Evolutionary conservation across 1,140 invertebrate genomes (phyloP), one percentile per base, ranked within the genome.

Genomic region (Drosophila paulistorum): DNA sequence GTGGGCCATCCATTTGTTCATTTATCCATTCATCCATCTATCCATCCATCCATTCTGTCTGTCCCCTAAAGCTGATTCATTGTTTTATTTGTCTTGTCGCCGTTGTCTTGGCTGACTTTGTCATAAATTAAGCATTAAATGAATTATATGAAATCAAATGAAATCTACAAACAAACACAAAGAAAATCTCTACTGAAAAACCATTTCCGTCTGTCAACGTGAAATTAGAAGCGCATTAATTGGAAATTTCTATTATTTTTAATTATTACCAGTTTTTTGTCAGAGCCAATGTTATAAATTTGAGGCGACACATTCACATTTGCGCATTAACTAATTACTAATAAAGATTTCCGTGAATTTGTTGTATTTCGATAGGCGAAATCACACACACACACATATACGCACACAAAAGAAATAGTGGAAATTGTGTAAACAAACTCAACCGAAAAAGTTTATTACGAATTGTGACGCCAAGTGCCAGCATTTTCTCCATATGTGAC

Each of bases 201-300:
- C 68, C 57, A 77, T 65, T 87, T 89, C 83, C 83, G 83, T 87
- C 77, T 86, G 83, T 87, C 83, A 79, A 65, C 60, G 59, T 68
- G 80, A 83, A 83, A 87, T 89, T 84, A 87, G 84, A 87, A 80
- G 84, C 84, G 84, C 84, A 87, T 87, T 87, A 87, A 87, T 87
- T 87, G 89, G 80, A 89, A 74, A 75, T 89, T 73, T 84, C 75
- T 87, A 87, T 87, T 87, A 89, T 80, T 83, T 30, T 57, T 68
- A 74, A 61, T 79, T 76, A 41, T 74, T 6, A 26, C 54, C 45
- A 60, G 71, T 67, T 65, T 70, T 71, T 60, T 61, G 17, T 23
- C 30, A 45, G 60, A 71, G 71, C 45, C 81, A 75, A 79, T 65
- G 65, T 59, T 79, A 86, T 86, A 86, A 79, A 86, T 86, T 87